These are phyloP conservation scores for Petrocephalus zakoni DNA, from an alignment of 2,113 vertebrate species.

Conservation along the genomic window DNA sequence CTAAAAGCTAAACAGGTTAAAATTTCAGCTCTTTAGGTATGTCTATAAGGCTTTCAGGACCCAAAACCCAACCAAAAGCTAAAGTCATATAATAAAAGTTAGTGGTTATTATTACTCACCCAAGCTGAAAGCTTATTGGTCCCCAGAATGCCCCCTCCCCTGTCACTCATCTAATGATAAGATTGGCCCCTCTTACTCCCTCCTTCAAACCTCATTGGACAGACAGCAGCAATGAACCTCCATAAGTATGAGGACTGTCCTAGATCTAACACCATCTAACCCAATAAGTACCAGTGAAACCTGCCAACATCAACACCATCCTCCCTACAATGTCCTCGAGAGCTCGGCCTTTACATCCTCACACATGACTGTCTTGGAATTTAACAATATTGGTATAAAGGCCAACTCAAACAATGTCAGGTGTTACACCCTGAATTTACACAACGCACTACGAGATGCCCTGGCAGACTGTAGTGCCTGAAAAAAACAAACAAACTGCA, in stretches of 20 bases:
- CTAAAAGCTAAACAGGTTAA: too few relatives aligned
- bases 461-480: constrained; percentile 39
- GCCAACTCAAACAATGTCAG: constrained; percentile 47
- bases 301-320: constrained; percentile 25
- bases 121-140: background rate
- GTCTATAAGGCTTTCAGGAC: too few relatives aligned
- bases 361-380: background rate
- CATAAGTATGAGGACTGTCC: background rate
- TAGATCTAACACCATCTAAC: background rate
- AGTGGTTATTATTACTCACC: background rate
- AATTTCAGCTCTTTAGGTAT: too few relatives aligned
- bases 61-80: too few relatives aligned
- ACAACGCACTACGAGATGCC: constrained; percentile 26
- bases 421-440: constrained; percentile 52
- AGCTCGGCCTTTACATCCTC: background rate
- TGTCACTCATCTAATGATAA: background rate
- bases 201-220: background rate
- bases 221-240: background rate
- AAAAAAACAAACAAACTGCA: constrained; percentile 20
- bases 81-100: too few relatives aligned
- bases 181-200: background rate
- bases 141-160: background rate
- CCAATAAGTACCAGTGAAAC: background rate
- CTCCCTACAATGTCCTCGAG: constrained; percentile 29
- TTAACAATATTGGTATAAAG: constrained; percentile 34